Percentiles rank a stretch among this genome's conserved stretches.
These are phyloP conservation scores for Ganaspis brasiliensis DNA, from an alignment of 2,888 invertebrate genomes.

Conservation along the genomic window DNA sequence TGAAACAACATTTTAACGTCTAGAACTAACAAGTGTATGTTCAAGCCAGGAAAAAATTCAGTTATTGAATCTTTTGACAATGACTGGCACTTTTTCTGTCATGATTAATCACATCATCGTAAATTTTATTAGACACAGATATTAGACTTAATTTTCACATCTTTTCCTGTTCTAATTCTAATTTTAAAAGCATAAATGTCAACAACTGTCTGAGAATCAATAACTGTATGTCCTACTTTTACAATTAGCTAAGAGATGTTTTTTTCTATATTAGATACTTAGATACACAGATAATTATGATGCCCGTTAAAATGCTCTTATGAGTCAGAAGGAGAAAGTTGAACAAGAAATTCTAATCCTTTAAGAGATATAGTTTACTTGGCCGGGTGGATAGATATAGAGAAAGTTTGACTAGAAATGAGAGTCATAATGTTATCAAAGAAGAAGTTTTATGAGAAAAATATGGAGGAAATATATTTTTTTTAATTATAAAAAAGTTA, in stretches of 20 bases:
- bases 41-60: slow-evolving; percentile 11
- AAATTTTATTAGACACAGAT: too few relatives aligned
- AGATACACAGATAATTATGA: slow-evolving; percentile 42
- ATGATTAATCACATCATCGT: neutral
- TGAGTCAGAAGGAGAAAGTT: slow-evolving; percentile 35
- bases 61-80: slow-evolving; percentile 12
- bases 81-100: neutral
- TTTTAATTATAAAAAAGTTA: neutral
- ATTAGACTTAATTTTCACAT: neutral
- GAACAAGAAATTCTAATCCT: slow-evolving; percentile 20
- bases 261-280: slow-evolving; percentile 43
- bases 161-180: neutral
- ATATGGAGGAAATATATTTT: too few relatives aligned
- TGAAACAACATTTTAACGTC: slow-evolving; percentile 28
- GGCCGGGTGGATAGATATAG: slow-evolving; percentile 60
- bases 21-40: slow-evolving; percentile 21
- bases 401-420: slow-evolving; percentile 51
- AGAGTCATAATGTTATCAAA: neutral
- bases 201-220: slow-evolving; percentile 16
- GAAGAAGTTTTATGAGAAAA: too few relatives aligned
- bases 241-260: slow-evolving; percentile 33
- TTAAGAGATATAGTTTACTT: slow-evolving; percentile 41
- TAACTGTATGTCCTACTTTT: neutral
- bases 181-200: neutral
- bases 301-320: slow-evolving; percentile 38